Evolutionary conservation across 2,797 vertebrate genomes (phyloP).

Genomic region (Acipenser oxyrinchus): DNA sequence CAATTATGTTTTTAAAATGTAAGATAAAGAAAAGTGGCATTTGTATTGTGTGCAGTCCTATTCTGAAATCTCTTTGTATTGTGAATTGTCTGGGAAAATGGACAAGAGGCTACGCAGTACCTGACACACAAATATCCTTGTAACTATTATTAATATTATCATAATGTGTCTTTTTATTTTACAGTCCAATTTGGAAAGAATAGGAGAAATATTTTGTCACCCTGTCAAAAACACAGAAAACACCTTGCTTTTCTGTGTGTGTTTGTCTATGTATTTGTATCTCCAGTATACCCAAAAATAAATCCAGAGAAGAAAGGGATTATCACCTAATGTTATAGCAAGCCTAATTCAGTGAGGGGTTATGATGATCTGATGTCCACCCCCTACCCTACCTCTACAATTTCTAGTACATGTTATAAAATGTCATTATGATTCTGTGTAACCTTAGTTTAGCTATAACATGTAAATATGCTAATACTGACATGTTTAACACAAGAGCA

Average conservation of each 20-base stretch:
- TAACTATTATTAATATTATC: conserved; percentile 85
- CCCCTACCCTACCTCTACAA: too few species aligned
- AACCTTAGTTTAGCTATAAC: too few species aligned
- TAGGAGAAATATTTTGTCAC: conserved; percentile 97
- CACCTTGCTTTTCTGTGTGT: conserved; percentile 32
- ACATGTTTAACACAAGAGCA: too few species aligned
- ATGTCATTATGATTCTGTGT: too few species aligned
- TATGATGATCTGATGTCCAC: too few species aligned
- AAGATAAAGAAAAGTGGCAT: conserved; percentile 93
- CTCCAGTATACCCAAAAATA: too few species aligned
- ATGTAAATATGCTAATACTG: too few species aligned
- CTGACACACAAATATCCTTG: conserved; percentile 70
- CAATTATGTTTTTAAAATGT: conserved; percentile 85
- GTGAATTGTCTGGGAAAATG: conserved; percentile 78
- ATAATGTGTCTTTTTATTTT: conserved; percentile 72
- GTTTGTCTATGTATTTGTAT: conserved; percentile 14
- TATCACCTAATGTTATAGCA: conserved; percentile 23
- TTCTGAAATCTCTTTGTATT: conserved; percentile 80
- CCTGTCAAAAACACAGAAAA: conserved; percentile 80
- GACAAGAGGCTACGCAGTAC: conserved; percentile 77
- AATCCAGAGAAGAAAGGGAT: neutral
- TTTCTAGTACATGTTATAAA: too few species aligned
- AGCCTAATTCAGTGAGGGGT: conserved; percentile 2
- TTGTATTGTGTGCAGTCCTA: conserved; percentile 93
- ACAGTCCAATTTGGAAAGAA: conserved; percentile 81